Percentiles rank a stretch among this genome's conserved stretches.
These are phyloP conservation scores for Microctonus aethiopoides DNA, from an alignment of 2,888 invertebrate species.

Conservation along the genomic window DNA sequence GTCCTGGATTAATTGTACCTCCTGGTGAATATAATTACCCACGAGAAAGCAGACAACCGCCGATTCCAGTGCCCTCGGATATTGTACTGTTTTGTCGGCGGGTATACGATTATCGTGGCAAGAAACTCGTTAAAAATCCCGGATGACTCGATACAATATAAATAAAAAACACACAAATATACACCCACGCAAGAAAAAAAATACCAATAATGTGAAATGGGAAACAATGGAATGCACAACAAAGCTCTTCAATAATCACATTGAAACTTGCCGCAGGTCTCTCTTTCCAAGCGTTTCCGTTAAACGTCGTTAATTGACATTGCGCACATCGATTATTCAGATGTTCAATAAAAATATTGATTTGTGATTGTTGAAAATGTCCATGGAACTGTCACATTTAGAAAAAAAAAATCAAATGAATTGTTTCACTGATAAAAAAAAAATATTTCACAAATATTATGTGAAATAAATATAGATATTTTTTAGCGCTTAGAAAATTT, in stretches of 20 bases:
- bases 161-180: slow-evolving; percentile 43
- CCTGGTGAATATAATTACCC: slow-evolving; percentile 73
- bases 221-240: slow-evolving; percentile 51
- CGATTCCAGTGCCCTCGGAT: slow-evolving; percentile 78
- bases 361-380: background rate
- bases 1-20: slow-evolving; percentile 81
- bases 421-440: background rate
- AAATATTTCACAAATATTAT: background rate
- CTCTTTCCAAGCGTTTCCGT: slow-evolving; percentile 49
- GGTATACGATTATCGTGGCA: slow-evolving; percentile 94
- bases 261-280: slow-evolving; percentile 58
- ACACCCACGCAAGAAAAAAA: slow-evolving; percentile 1
- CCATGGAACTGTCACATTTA: background rate
- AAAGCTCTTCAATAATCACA: slow-evolving; percentile 36
- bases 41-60: slow-evolving; percentile 72
- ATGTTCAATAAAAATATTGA: background rate
- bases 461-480: slow-evolving; percentile 14
- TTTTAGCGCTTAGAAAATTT: slow-evolving; percentile 45
- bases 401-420: slow-evolving; percentile 6
- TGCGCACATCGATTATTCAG: background rate
- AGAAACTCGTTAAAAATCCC: slow-evolving; percentile 69
- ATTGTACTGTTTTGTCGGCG: slow-evolving; percentile 94
- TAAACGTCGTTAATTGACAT: background rate
- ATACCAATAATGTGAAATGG: slow-evolving; percentile 27
- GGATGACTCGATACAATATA: slow-evolving; percentile 64